Conservation (phyloP, 2,797 vertebrate species). For the Tenualosa ilisha region DNA sequence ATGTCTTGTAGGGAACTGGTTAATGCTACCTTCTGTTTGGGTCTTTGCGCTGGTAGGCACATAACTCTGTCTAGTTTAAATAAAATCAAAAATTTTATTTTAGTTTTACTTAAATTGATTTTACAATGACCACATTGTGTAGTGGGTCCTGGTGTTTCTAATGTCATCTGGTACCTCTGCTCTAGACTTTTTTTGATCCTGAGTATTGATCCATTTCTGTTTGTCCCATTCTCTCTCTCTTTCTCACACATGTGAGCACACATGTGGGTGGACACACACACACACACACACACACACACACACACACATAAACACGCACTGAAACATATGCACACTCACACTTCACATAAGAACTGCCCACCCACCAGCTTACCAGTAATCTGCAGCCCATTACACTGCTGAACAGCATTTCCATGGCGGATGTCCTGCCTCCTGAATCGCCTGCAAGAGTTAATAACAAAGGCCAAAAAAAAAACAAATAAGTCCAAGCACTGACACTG, state of each 20-base stretch:
- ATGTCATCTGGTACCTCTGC: not conserved
- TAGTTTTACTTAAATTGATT: no score
- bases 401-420: conserved; percentile 93
- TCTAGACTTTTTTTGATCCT: not conserved
- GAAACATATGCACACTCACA: not conserved
- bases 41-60: no score
- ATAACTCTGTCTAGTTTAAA: no score
- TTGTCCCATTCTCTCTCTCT: not conserved
- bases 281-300: conserved; percentile 11
- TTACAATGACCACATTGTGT: no score
- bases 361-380: conserved; percentile 80
- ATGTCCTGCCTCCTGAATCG: conserved; percentile 96
- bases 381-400: conserved; percentile 94
- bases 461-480: conserved; percentile 38
- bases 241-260: not conserved
- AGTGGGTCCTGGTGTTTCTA: not conserved
- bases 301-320: conserved; percentile 12
- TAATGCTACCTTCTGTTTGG: no score
- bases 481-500: not conserved
- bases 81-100: no score
- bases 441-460: conserved; percentile 65
- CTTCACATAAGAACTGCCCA: not conserved
- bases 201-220: not conserved
- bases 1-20: no score
- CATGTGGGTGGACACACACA: conserved; percentile 3